Percentiles rank a stretch among this genome's conserved stretches.
Evolutionary conservation across 1,140 invertebrate species (phyloP).

Genomic region (Manduca sexta): DNA sequence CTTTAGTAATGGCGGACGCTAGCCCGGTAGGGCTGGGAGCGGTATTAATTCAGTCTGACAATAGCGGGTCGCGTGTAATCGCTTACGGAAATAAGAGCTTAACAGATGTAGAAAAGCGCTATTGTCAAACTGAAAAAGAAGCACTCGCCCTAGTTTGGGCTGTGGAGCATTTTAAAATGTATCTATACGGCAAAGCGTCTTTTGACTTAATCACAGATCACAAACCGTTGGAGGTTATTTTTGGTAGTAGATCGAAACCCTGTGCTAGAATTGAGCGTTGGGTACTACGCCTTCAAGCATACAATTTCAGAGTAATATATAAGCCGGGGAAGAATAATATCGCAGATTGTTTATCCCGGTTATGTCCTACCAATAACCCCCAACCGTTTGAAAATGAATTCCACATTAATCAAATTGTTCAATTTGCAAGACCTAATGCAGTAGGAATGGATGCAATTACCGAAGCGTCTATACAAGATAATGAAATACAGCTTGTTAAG

Average conservation of each 20-base stretch:
- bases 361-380: neutral
- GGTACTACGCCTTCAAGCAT: constrained; percentile 24
- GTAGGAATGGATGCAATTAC: constrained; percentile 13
- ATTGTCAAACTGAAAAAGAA: constrained; percentile 30
- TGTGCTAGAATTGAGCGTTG: constrained; percentile 20
- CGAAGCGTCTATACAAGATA: constrained; percentile 12
- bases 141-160: constrained; percentile 23
- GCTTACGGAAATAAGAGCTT: constrained; percentile 17
- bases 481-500: too few species aligned
- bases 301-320: constrained; percentile 4
- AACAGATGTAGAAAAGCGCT: constrained; percentile 12
- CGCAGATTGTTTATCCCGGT: neutral
- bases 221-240: constrained; percentile 23
- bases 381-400: constrained; percentile 11
- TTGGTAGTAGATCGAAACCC: constrained; percentile 20
- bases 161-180: constrained; percentile 19
- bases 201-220: constrained; percentile 21
- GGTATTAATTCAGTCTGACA: constrained; percentile 26
- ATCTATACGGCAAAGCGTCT: constrained; percentile 12
- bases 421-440: constrained; percentile 13
- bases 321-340: neutral
- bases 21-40: constrained; percentile 50
- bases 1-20: constrained; percentile 52
- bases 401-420: constrained; percentile 23
- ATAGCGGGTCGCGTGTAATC: constrained; percentile 9